A percentile compares a stretch with the other conserved stretches of the same genome.
These are phyloP conservation scores for Dione juno DNA, from an alignment of 2,888 invertebrate species.

Conservation along the genomic window DNA sequence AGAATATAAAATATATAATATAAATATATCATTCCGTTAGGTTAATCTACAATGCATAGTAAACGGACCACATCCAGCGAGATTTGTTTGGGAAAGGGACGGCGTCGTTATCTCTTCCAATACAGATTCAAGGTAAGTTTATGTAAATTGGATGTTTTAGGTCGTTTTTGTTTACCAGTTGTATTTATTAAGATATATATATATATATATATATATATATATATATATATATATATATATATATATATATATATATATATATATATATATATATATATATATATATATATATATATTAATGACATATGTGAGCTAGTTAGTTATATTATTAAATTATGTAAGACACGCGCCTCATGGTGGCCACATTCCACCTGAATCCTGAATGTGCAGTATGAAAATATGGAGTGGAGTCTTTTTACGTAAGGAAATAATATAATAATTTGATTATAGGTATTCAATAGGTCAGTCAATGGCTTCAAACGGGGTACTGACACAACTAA, in stretches of 20 bases:
- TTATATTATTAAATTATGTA: no score
- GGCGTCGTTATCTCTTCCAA: slow-evolving; percentile 75
- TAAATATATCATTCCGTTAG: slow-evolving; percentile 49
- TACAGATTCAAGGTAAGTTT: slow-evolving; percentile 73
- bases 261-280: no score
- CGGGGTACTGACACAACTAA: slow-evolving; percentile 72
- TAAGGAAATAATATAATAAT: not conserved
- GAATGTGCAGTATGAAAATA: not conserved
- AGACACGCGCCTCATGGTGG: no score
- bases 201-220: not conserved
- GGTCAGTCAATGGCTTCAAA: slow-evolving; percentile 71
- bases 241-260: not conserved
- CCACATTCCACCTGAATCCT: no score
- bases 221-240: not conserved
- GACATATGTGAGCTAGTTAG: no score
- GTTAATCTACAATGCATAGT: slow-evolving; percentile 74
- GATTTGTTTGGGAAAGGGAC: slow-evolving; percentile 78
- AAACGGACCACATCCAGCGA: slow-evolving; percentile 71
- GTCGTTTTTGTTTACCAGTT: not conserved
- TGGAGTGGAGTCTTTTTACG: not conserved
- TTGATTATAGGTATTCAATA: slow-evolving; percentile 61
- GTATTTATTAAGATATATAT: not conserved
- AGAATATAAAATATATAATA: not conserved
- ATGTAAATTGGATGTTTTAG: slow-evolving; percentile 8
- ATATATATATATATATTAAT: no score